Percentiles rank a stretch among this genome's conserved stretches.
Evolutionary conservation across 1,140 invertebrate genomes (phyloP).

Genomic region (Megalopta genalis): DNA sequence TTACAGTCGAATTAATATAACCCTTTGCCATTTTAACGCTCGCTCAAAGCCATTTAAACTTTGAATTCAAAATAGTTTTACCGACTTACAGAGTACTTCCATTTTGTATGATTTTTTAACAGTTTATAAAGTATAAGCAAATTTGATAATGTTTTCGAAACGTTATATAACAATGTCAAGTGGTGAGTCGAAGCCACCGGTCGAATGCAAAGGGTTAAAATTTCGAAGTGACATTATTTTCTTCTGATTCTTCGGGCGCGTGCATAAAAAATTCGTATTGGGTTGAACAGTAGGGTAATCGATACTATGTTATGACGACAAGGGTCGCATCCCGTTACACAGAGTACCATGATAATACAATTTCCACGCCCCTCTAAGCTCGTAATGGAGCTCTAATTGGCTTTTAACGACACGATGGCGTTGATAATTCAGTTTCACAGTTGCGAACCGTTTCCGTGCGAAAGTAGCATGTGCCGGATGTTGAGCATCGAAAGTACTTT

Average conservation of each 20-base stretch:
- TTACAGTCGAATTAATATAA: no score
- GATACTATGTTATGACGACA: slow-evolving; percentile 71
- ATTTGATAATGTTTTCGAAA: no score
- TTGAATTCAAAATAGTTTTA: no score
- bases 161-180: no score
- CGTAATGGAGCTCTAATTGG: slow-evolving; percentile 81
- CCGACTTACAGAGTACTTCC: no score
- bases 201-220: no score
- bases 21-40: no score
- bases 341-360: slow-evolving; percentile 74
- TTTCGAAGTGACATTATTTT: not conserved
- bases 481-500: not conserved
- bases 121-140: no score
- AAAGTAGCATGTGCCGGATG: slow-evolving; percentile 11
- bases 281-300: slow-evolving; percentile 58
- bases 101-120: no score
- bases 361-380: slow-evolving; percentile 74
- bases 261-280: not conserved
- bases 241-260: not conserved
- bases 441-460: slow-evolving; percentile 65
- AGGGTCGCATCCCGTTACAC: slow-evolving; percentile 57
- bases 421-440: slow-evolving; percentile 77
- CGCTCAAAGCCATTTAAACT: no score
- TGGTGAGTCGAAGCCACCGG: no score
- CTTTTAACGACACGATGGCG: slow-evolving; percentile 79